These are phyloP conservation scores for Caenorhabditis plicata DNA, from an alignment of 2,888 invertebrate species.

Conservation along the genomic window DNA sequence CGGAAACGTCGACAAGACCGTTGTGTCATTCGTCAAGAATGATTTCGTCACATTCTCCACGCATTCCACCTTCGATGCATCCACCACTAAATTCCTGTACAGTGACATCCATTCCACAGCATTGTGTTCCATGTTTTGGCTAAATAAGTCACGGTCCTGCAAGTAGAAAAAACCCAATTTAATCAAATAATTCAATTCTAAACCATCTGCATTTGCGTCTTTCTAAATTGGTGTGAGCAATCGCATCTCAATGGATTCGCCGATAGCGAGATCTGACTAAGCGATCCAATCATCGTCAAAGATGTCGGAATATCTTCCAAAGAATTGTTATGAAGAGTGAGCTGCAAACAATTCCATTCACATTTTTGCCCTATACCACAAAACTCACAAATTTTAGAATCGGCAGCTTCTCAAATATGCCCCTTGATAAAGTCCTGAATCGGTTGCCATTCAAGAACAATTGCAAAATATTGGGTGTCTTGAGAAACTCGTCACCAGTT, in stretches of 20 bases:
- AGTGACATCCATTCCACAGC: constrained; percentile 37
- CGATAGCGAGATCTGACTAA: constrained; percentile 45
- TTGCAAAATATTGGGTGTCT: constrained; percentile 41
- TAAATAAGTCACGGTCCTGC: not conserved
- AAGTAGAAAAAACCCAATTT: no score
- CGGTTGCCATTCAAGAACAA: constrained; percentile 52
- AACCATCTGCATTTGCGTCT: not conserved
- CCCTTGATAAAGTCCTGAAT: constrained; percentile 27
- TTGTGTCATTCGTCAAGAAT: constrained; percentile 58
- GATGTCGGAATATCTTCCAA: constrained; percentile 37
- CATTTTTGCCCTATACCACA: not conserved
- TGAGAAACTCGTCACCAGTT: constrained; percentile 46
- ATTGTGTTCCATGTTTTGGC: constrained; percentile 23
- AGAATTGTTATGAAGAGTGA: constrained; percentile 54
- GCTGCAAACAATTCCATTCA: constrained; percentile 1
- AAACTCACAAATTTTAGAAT: constrained; percentile 40
- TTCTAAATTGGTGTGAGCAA: constrained; percentile 29
- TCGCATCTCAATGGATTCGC: constrained; percentile 65
- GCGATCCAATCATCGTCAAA: constrained; percentile 11
- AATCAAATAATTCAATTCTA: no score
- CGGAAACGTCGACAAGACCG: constrained; percentile 53
- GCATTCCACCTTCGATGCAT: constrained; percentile 50
- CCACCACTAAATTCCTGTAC: constrained; percentile 41
- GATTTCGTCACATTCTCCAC: constrained; percentile 63
- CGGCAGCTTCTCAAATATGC: constrained; percentile 47